phyloP scores from a whole-genome alignment of 1,140 invertebrate species.

The Amyelois transitella region DNA sequence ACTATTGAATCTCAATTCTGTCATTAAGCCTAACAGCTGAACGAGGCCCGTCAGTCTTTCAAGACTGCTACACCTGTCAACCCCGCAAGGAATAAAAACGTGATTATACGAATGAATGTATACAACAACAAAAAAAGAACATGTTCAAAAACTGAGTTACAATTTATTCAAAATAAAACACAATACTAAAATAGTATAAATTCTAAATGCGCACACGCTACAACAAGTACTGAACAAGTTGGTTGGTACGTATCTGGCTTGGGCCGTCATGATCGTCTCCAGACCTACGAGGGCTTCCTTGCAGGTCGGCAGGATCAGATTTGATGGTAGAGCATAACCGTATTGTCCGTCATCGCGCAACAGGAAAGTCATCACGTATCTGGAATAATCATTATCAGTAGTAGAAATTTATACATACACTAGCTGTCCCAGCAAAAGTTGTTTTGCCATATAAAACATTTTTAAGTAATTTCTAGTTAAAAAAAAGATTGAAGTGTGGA shows the following conservation, averaged over 20 bases:
- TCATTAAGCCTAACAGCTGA: too few relatives aligned
- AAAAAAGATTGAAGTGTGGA: too few relatives aligned
- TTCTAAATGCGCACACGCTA: background rate
- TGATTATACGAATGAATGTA: too few relatives aligned
- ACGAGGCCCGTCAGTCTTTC: too few relatives aligned
- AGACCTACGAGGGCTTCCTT: conserved; percentile 72
- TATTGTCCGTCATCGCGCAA: conserved; percentile 83
- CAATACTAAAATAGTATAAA: background rate
- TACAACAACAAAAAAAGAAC: too few relatives aligned
- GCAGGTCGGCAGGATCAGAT: conserved; percentile 82
- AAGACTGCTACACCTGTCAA: too few relatives aligned
- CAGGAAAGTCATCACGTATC: conserved; percentile 75
- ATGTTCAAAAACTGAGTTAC: background rate
- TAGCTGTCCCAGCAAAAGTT: too few relatives aligned
- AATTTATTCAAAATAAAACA: background rate
- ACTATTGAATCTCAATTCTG: too few relatives aligned
- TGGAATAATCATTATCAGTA: conserved; percentile 11
- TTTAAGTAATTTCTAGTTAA: too few relatives aligned
- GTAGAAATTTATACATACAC: background rate
- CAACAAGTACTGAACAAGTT: conserved; percentile 14
- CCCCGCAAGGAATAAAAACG: too few relatives aligned
- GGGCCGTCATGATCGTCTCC: conserved; percentile 36
- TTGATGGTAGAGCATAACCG: conserved; percentile 84
- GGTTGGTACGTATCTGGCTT: conserved; percentile 25
- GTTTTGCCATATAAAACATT: too few relatives aligned